Percentiles rank a stretch among this genome's conserved stretches.
Conservation (phyloP, 2,888 invertebrate genomes). For the Sussaba pulchella region DNA sequence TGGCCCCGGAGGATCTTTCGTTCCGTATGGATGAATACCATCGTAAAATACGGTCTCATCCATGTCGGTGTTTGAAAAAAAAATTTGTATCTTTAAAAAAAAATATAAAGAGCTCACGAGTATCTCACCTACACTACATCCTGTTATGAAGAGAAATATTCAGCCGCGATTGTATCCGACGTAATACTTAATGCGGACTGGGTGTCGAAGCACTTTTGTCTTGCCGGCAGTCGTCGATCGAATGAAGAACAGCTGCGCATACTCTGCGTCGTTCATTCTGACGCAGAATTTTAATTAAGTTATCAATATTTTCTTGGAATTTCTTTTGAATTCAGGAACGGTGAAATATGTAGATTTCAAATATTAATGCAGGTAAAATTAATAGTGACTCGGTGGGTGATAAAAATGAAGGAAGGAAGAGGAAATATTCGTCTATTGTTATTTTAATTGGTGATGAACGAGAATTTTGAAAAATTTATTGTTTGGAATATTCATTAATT, state of each 20-base stretch:
- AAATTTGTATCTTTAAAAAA: too few relatives aligned
- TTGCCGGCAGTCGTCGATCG: slow-evolving; percentile 2
- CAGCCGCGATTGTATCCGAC: not conserved
- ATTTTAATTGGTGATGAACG: too few relatives aligned
- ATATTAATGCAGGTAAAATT: not conserved
- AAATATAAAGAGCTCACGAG: not conserved
- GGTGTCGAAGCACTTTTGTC: slow-evolving; percentile 13
- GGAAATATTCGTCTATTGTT: too few relatives aligned
- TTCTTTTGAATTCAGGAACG: not conserved
- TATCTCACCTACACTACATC: slow-evolving; percentile 2
- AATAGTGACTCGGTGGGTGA: not conserved
- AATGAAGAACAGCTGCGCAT: not conserved
- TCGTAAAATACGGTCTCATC: slow-evolving; percentile 44
- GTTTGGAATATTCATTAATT: not conserved
- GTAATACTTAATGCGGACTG: not conserved
- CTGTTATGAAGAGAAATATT: slow-evolving; percentile 1
- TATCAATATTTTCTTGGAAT: not conserved
- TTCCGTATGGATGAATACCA: slow-evolving; percentile 57
- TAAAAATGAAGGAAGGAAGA: not conserved
- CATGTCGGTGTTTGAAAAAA: not conserved
- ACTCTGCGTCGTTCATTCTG: not conserved
- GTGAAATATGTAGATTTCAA: too few relatives aligned
- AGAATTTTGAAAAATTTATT: too few relatives aligned
- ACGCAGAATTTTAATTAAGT: not conserved
- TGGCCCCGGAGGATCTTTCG: slow-evolving; percentile 52